These are phyloP conservation scores for Drosophila grimshawi DNA, from an alignment of 1,140 invertebrate species.

Conservation along the genomic window DNA sequence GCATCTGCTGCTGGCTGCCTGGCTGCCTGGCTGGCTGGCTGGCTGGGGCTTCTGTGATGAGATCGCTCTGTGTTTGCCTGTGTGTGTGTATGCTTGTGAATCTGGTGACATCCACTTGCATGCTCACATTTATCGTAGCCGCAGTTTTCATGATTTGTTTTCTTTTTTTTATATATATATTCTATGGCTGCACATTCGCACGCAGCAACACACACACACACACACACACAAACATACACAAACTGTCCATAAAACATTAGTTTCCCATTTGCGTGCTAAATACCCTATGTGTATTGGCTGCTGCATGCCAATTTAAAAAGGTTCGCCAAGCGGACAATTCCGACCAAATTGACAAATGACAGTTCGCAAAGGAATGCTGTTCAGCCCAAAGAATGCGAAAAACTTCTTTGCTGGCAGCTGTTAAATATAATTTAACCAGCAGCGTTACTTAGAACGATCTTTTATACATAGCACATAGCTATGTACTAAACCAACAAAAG, in stretches of 20 bases:
- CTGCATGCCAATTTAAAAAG: slow-evolving; percentile 46
- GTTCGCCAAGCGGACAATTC: slow-evolving; percentile 18
- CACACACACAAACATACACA: slow-evolving; percentile 47
- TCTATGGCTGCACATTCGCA: slow-evolving; percentile 69
- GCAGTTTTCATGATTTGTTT: slow-evolving; percentile 56
- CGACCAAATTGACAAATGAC: neutral
- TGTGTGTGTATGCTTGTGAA: slow-evolving; percentile 41
- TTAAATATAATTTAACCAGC: neutral
- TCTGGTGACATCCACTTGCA: slow-evolving; percentile 79
- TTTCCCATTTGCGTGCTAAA: slow-evolving; percentile 82
- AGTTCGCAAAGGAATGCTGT: slow-evolving; percentile 30
- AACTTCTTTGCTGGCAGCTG: slow-evolving; percentile 1
- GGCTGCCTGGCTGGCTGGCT: neutral
- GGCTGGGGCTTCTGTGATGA: slow-evolving; percentile 74
- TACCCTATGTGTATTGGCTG: slow-evolving; percentile 62
- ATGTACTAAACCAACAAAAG: no score
- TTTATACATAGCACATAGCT: no score
- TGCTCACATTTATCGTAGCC: slow-evolving; percentile 74
- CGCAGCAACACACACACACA: slow-evolving; percentile 57
- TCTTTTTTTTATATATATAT: slow-evolving; percentile 27
- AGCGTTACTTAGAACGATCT: neutral
- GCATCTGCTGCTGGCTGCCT: slow-evolving; percentile 63
- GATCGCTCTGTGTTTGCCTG: slow-evolving; percentile 50
- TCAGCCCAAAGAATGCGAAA: slow-evolving; percentile 1
- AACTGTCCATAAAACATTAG: slow-evolving; percentile 75